phyloP scores from a whole-genome alignment of 2,797 vertebrate species.

The Hyperoplus immaculatus region DNA sequence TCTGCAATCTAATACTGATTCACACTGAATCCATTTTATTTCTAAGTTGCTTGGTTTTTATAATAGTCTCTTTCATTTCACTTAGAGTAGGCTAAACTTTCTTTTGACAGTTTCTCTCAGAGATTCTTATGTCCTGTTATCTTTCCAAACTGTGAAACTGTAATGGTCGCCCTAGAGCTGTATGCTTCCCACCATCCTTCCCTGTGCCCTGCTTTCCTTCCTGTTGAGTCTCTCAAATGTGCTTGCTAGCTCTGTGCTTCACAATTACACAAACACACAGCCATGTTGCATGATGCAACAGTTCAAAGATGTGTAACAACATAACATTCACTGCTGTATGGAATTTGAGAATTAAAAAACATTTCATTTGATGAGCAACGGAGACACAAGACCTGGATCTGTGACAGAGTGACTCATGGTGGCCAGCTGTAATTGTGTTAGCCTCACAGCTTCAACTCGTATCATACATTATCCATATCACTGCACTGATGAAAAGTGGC shows the following conservation, averaged over 20 bases:
- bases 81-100: conserved; percentile 21
- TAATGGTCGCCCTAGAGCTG: conserved; percentile 44
- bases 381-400: conserved; percentile 38
- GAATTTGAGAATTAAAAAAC: neutral
- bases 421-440: conserved; percentile 56
- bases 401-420: conserved; percentile 47
- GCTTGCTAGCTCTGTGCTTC: conserved; percentile 20
- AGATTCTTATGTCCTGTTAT: conserved; percentile 40
- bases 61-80: conserved; percentile 14
- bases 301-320: conserved; percentile 14
- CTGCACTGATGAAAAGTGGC: conserved; percentile 42
- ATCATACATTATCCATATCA: conserved; percentile 63
- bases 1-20: conserved; percentile 1
- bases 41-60: conserved; percentile 1
- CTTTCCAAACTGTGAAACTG: conserved; percentile 36
- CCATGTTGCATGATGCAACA: neutral
- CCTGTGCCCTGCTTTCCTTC: conserved; percentile 20
- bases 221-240: conserved; percentile 23
- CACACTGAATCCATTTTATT: conserved; percentile 5
- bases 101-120: conserved; percentile 18
- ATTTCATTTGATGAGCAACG: conserved; percentile 32
- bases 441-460: conserved; percentile 54
- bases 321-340: neutral
- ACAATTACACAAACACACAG: conserved; percentile 28
- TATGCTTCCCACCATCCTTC: conserved; percentile 34